These are phyloP conservation scores for Heliconius hortense DNA, from an alignment of 2,888 invertebrate species.

Conservation along the genomic window DNA sequence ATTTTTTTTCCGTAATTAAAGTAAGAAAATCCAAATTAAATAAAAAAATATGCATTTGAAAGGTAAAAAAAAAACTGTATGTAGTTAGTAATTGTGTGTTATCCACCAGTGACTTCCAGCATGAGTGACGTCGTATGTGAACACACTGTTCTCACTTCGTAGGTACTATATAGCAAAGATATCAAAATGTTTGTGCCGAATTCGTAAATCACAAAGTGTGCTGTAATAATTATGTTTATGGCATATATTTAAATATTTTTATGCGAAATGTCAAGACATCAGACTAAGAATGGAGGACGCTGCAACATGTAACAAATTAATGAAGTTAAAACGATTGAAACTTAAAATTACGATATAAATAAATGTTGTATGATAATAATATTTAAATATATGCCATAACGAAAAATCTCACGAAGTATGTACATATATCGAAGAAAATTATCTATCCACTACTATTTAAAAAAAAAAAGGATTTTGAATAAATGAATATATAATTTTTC, in stretches of 20 bases:
- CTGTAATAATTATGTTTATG: neutral
- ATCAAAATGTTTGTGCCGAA: neutral
- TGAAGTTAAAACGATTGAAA: too few species aligned
- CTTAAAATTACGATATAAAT: neutral
- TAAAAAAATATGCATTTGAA: neutral
- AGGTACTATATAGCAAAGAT: neutral
- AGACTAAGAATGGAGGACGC: neutral
- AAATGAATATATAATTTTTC: neutral
- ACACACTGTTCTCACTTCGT: neutral
- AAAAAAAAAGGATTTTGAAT: neutral
- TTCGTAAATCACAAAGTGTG: neutral
- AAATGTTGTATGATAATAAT: neutral
- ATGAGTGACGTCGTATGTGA: conserved; percentile 2
- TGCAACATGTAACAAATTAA: too few species aligned
- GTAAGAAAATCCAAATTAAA: too few species aligned
- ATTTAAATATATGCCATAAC: neutral
- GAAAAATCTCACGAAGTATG: neutral
- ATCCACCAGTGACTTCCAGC: neutral
- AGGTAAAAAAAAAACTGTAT: neutral
- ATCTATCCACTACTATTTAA: neutral
- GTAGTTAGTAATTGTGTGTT: conserved; percentile 13
- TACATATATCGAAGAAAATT: neutral
- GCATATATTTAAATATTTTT: conserved; percentile 3
- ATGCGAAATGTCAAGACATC: neutral
- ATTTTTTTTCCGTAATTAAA: too few species aligned